Base-by-base conservation (phyloP, 2,113 vertebrate genomes). In the Alethe castanea region DNA sequence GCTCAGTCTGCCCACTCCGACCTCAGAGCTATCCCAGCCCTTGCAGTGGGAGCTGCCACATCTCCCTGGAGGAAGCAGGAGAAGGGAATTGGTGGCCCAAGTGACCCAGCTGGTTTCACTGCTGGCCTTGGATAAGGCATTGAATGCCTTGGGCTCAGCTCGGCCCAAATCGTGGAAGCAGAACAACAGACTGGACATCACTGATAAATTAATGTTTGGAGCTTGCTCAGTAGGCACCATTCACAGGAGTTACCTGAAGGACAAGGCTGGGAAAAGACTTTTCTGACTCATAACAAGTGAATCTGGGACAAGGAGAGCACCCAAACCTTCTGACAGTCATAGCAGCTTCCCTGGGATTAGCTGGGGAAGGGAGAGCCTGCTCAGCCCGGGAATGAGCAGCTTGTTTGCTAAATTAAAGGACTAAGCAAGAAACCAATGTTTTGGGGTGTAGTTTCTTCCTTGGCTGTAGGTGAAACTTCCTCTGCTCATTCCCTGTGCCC, bases 381-480 rank as follows among this genome's bases (percentile, higher is more conserved):
- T 92, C 54, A 35, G 18, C 36, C 48, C 0, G 0, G 14, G 86
- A 52, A 72, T 22, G 38, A 82, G 50, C 3, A 1, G 33, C 48
- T 92, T 3, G 1, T 90, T 76, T 67, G 79, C 35, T 61, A 69
- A 72, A 88, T 69, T 86, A 92, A 92, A 94, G 54, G 62, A 15
- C 61, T 71, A 22, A 62, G 38, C 1, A 5, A 80, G 79, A 76
- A 94, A 80, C n/a, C 22, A 19, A 14, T 25, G 24, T 83, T 81
- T n/a, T 3, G 50, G 77, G 50, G 28, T 22, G 42, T 18, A 69
- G 61, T 84, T 92, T 90, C 93, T 83, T 65, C 14, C 66, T 67
- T 9, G 0, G 26, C 40, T 79, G 38, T 22, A n/a, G 29, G 7
- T 9, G 9, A 19, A 26, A 25, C 35, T 91, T 33, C 44, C 11